phyloP scores from a whole-genome alignment of 2,797 vertebrate species.

The Peromyscus attwateri region DNA sequence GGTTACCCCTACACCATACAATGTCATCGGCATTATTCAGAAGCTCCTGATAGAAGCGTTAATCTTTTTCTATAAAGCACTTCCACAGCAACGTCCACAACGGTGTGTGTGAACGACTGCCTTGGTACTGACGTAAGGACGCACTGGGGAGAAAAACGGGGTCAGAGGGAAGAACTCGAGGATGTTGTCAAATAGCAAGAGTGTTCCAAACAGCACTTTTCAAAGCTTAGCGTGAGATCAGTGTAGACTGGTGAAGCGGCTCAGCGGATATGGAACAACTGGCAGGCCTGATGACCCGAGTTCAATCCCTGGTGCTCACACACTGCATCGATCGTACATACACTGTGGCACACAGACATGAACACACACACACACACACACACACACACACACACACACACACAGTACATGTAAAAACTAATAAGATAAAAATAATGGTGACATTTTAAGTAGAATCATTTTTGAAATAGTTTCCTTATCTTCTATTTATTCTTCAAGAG shows the following conservation, averaged over 20 bases:
- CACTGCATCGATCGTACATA: no score
- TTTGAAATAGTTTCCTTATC: constrained; percentile 3
- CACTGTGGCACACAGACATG: not conserved
- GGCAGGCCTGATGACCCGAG: no score
- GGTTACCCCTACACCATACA: not conserved
- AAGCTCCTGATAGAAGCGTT: not conserved
- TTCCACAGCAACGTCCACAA: not conserved
- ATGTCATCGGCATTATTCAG: not conserved
- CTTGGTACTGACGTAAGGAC: not conserved
- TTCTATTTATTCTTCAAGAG: not conserved
- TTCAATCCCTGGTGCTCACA: no score
- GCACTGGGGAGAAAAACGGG: not conserved
- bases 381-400: not conserved
- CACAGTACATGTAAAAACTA: not conserved
- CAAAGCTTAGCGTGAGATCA: no score
- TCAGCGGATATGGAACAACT: no score
- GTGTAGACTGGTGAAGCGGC: no score
- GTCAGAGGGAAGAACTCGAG: not conserved
- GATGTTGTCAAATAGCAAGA: no score
- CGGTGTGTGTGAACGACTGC: not conserved
- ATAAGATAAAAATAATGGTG: not conserved
- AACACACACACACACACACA: not conserved
- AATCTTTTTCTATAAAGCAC: not conserved
- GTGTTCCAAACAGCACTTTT: no score
- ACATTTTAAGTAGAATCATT: not conserved